A percentile compares a stretch with the other conserved stretches of the same genome.
These are phyloP conservation scores for Subanguina moxae DNA, from an alignment of 1,140 invertebrate genomes.

Conservation along the genomic window DNA sequence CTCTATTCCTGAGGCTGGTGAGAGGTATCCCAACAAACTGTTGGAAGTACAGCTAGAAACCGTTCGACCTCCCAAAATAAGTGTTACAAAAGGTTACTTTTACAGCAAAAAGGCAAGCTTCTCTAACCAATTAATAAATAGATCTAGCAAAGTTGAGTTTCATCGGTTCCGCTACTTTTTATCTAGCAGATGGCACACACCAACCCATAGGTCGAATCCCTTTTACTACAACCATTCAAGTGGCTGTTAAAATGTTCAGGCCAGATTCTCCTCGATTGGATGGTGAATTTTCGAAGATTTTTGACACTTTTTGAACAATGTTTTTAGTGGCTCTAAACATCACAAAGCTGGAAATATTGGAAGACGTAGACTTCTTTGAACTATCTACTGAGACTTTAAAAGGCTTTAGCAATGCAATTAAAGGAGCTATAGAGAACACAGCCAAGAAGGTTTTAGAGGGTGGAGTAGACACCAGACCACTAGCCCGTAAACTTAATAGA, in stretches of 20 bases:
- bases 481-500: constrained; percentile 5
- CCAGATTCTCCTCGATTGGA: constrained; percentile 4
- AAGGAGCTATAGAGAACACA: constrained; percentile 32
- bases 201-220: constrained; percentile 44
- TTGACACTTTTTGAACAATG: too few species aligned
- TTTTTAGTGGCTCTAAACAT: constrained; percentile 29
- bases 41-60: constrained; percentile 41
- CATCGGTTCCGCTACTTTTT: constrained; percentile 42
- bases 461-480: constrained; percentile 18
- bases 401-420: constrained; percentile 37
- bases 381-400: constrained; percentile 18
- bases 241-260: constrained; percentile 11
- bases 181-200: constrained; percentile 15
- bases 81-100: constrained; percentile 38
- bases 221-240: constrained; percentile 27
- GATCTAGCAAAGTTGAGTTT: constrained; percentile 19
- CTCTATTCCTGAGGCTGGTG: constrained; percentile 41
- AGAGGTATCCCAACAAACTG: constrained; percentile 40
- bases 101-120: constrained; percentile 7
- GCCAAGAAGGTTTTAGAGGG: constrained; percentile 26
- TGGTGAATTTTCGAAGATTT: constrained; percentile 5
- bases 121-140: neutral
- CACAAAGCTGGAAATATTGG: constrained; percentile 31
- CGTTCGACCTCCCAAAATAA: constrained; percentile 29
- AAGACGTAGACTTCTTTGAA: constrained; percentile 46